These are phyloP conservation scores for Diorhabda elongata DNA, from an alignment of 1,140 invertebrate species.

Conservation along the genomic window DNA sequence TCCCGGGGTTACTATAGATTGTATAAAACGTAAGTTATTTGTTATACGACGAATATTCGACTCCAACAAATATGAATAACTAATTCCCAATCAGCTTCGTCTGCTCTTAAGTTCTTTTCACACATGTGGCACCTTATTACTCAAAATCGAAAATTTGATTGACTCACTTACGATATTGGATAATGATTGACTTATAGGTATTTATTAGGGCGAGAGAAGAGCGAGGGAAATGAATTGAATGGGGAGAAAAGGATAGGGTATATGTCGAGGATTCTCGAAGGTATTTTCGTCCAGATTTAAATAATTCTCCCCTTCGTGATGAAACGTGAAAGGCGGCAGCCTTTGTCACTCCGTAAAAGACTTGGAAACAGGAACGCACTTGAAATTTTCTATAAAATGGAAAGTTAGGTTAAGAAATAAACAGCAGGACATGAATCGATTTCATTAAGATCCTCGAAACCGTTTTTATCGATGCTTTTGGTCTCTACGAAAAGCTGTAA, in stretches of 20 bases:
- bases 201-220: slow-evolving; percentile 13
- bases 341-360: background rate
- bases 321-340: slow-evolving; percentile 21
- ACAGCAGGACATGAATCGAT: too few species aligned
- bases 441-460: too few species aligned
- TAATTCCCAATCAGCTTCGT: background rate
- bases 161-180: slow-evolving; percentile 16
- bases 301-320: slow-evolving; percentile 29
- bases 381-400: too few species aligned
- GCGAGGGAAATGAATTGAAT: background rate
- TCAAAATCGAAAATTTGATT: slow-evolving; percentile 12
- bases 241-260: slow-evolving; percentile 10
- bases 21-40: too few species aligned
- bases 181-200: slow-evolving; percentile 22
- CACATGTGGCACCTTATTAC: slow-evolving; percentile 8
- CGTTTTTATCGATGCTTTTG: too few species aligned
- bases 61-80: too few species aligned
- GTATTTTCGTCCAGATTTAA: slow-evolving; percentile 37
- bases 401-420: too few species aligned
- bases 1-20: background rate
- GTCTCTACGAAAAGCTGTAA: too few species aligned
- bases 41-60: too few species aligned
- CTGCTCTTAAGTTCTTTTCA: background rate
- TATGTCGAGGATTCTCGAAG: slow-evolving; percentile 23
- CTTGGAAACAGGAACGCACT: background rate